Evolutionary conservation across 2,797 vertebrate species (phyloP), one percentile per base, ranked within the genome.

Genomic region (Anolis apletophallus): DNA sequence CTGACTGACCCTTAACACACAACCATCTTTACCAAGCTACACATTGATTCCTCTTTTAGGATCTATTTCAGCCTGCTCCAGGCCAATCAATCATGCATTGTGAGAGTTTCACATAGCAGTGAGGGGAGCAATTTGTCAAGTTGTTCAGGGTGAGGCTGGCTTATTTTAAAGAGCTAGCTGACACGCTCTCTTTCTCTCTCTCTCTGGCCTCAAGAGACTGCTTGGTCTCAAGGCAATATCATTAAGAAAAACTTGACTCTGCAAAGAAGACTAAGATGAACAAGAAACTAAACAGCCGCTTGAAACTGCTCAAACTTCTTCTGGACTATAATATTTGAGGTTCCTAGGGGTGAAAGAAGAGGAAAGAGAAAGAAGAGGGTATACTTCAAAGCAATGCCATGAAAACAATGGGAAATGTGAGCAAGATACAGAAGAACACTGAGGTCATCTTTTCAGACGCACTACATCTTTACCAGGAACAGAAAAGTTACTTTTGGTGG

Each of bases 41-140:
- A 9, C 52, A 85, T 57, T 59, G 82, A 88, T 83, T 83, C 68
- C 46, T 74, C 57, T 80, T 89, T 80, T 69, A 69, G 68, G 59
- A 69, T 73, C 52, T 79, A 52, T 86, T 83, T 80, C 76, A 83
- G 40, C 32, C 59, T 34, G 59, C 46, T 34, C 68, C 69, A 54
- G 71, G 5, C 50, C 52, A 75, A 86, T 83, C 80, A 52, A 71
- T 83, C 69, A 74, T 21, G 40, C 69, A 50, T 74, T 55, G 6
- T 75, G 81, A 86, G 69, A 19, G 26, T 80, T 54, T 80, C 81
- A 68, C 40, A 64, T 61, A 67, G 32, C 32, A 46, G 26, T 29
- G 40, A 57, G 72, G 19, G 0, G 8, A 71, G 54, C 52, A 54
- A 71, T 69, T 69, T 80, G 52, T 83, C 85, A 89, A 69, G 81